Evolutionary conservation across 1,140 invertebrate genomes (phyloP), one percentile per base, ranked within the genome.

Genomic region (Aphelenchoides fujianensis): DNA sequence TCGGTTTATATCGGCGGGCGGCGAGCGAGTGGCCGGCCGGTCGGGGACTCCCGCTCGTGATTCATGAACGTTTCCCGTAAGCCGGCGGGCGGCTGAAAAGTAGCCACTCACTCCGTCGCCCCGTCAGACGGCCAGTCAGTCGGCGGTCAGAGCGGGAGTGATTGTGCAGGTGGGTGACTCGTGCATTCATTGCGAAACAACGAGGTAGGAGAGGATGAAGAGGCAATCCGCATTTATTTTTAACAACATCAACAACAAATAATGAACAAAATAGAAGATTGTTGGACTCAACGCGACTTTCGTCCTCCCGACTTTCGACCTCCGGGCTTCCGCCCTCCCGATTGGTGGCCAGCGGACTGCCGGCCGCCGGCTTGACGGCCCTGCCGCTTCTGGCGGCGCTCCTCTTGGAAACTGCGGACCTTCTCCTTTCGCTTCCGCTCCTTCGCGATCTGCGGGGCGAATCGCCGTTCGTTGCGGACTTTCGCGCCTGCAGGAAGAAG

Each of bases 381-480:
- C 19, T 41, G 27, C n/a, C 48, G n/a, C 30, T 76, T 71, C n/a
- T 77, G 41, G 37, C 48, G 31, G 28, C 75, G 68, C 59, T 77
- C 57, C 31, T 48, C 52, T 53, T 77, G 75, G 37, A 80, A 77
- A 19, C 68, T 34, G 23, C 76, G 73, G 2, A 77, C 59, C 23
- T 57, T 23, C 9, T 53, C 73, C 62, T 69, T 77, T 16, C 48
- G 41, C 34, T 53, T 19, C 12, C 75, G 72, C 12, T 36, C n/a
- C 35, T 79, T 78, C 23, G 63, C 41, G 52, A 78, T 80, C 66
- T 78, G 76, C 41, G 77, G 68, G 5, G 67, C 54, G 64, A 70
- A 68, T 62, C 76, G 79, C 19, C 77, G 70, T 36, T 62, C 63
- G 76, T 75, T 74, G 79, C 89, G 36, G n/a, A 68, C 76, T 37